A percentile compares a stretch with the other conserved stretches of the same genome.
These are phyloP conservation scores for Hippocampus guttulatus DNA, from an alignment of 2,113 vertebrate genomes.

Conservation along the genomic window DNA sequence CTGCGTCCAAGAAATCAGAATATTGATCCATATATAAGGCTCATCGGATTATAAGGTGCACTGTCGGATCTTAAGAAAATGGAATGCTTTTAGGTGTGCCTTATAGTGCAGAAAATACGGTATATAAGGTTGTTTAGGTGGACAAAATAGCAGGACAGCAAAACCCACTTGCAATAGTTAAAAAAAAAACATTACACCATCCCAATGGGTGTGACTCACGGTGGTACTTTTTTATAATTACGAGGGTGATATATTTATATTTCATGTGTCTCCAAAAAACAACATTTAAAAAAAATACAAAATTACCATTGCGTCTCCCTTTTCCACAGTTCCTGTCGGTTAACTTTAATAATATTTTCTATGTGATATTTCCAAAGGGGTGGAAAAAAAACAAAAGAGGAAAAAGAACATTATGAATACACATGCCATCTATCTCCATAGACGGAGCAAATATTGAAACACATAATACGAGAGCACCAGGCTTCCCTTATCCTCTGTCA, in stretches of 20 bases:
- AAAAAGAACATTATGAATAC: constrained; percentile 33
- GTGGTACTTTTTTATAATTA: not conserved
- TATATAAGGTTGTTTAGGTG: too few species aligned
- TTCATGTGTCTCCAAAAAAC: not conserved
- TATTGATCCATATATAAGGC: too few species aligned
- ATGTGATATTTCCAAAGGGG: constrained; percentile 22
- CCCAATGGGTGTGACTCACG: not conserved
- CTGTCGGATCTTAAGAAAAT: too few species aligned
- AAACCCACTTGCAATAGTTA: not conserved
- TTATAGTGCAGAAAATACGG: too few species aligned
- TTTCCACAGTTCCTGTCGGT: too few species aligned
- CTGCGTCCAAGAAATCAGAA: too few species aligned
- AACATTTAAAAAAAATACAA: too few species aligned
- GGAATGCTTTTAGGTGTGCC: too few species aligned
- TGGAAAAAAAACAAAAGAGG: constrained; percentile 6
- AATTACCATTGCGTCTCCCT: too few species aligned
- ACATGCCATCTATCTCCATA: constrained; percentile 54
- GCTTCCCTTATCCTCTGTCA: constrained; percentile 29
- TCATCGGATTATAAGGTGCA: too few species aligned
- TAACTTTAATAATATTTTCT: constrained; percentile 17
- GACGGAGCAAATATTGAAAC: constrained; percentile 52
- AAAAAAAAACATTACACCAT: not conserved
- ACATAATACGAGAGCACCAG: constrained; percentile 29
- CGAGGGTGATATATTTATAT: not conserved
- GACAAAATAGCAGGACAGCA: not conserved